Evolutionary conservation across 1,140 invertebrate genomes (phyloP).

Genomic region (Portunus trituberculatus): DNA sequence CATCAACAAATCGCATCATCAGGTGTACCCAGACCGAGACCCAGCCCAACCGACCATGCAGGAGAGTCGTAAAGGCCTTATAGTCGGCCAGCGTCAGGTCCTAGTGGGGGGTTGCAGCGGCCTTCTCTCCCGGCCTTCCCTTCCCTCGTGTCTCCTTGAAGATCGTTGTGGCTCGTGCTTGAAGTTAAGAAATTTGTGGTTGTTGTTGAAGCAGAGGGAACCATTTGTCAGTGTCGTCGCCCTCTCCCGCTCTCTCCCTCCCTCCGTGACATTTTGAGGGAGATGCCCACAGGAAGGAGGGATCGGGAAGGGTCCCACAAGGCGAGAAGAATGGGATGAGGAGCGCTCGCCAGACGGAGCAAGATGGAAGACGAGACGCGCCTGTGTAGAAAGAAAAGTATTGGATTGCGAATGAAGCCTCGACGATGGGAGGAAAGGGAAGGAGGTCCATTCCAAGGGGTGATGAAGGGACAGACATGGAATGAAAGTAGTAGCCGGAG

Average conservation of each 20-base stretch:
- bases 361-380: slow-evolving; percentile 25
- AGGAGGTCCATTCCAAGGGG: neutral
- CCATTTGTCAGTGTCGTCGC: slow-evolving; percentile 49
- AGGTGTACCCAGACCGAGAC: neutral
- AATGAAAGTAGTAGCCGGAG: neutral
- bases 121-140: neutral
- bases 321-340: slow-evolving; percentile 14
- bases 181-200: slow-evolving; percentile 54
- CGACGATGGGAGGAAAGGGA: slow-evolving; percentile 13
- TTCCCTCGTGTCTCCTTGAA: neutral
- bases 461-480: neutral
- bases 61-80: neutral
- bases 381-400: neutral
- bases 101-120: neutral
- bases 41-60: neutral
- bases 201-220: slow-evolving; percentile 48
- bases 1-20: too few species aligned
- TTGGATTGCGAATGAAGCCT: neutral
- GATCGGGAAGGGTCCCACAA: neutral
- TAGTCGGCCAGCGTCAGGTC: neutral
- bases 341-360: neutral
- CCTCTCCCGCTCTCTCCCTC: neutral
- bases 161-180: slow-evolving; percentile 39
- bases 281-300: neutral
- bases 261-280: neutral